phyloP scores from a whole-genome alignment of 2,888 invertebrate genomes.

The Heliconius sara region DNA sequence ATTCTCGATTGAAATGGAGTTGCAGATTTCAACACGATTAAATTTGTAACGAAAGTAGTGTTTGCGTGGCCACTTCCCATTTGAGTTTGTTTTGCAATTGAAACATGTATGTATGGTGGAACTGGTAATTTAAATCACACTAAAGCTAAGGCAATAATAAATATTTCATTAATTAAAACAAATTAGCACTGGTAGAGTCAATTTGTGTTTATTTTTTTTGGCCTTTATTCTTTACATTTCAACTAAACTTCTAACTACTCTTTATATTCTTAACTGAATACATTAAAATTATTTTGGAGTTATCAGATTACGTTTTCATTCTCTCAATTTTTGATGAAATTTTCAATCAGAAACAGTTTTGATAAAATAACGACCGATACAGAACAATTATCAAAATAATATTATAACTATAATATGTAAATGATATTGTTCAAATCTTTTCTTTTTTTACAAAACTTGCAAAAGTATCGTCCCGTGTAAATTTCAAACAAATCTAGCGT shows the following conservation, averaged over 20 bases:
- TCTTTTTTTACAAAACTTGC: too few species aligned
- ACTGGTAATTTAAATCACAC: not conserved
- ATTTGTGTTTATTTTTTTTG: too few species aligned
- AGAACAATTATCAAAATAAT: too few species aligned
- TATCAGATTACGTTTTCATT: not conserved
- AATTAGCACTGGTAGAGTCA: not conserved
- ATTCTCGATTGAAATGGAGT: conserved; percentile 64
- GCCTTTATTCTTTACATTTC: too few species aligned
- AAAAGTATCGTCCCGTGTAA: not conserved
- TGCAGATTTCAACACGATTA: conserved; percentile 58
- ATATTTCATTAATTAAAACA: not conserved
- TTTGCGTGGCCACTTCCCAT: conserved; percentile 47
- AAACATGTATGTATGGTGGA: conserved; percentile 28
- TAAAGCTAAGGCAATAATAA: not conserved
- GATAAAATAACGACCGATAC: too few species aligned
- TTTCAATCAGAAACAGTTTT: too few species aligned
- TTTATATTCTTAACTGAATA: not conserved
- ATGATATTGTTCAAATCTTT: too few species aligned
- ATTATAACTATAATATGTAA: too few species aligned
- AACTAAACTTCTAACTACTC: not conserved
- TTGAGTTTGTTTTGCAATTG: conserved; percentile 37
- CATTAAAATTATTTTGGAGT: not conserved
- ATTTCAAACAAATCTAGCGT: not conserved
- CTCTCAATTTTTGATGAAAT: too few species aligned
- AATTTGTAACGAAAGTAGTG: conserved; percentile 52